phyloP scores from a whole-genome alignment of 2,888 invertebrate genomes.

The Limnephilus lunatus region DNA sequence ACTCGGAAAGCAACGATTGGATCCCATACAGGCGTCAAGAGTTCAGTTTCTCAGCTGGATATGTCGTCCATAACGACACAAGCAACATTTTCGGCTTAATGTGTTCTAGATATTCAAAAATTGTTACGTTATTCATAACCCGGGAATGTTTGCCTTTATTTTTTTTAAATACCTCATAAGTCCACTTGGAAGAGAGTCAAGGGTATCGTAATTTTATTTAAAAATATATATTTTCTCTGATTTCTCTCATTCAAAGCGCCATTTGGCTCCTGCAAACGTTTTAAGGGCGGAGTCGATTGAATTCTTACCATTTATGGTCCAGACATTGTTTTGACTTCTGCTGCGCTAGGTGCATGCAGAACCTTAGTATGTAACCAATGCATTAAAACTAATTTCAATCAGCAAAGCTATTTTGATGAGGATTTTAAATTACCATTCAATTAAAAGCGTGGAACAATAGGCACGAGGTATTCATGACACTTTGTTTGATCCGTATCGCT shows the following conservation, averaged over 20 bases:
- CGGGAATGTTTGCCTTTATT: too few relatives aligned
- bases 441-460: slow-evolving; percentile 39
- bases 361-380: background rate
- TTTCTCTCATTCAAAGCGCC: background rate
- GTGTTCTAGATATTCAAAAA: too few relatives aligned
- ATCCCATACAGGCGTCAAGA: too few relatives aligned
- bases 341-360: background rate
- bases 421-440: slow-evolving; percentile 34
- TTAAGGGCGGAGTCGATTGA: background rate
- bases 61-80: too few relatives aligned
- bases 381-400: background rate
- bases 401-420: slow-evolving; percentile 23
- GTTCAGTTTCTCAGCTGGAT: too few relatives aligned
- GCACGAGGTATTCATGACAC: slow-evolving; percentile 44
- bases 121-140: too few relatives aligned
- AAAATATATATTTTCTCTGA: too few relatives aligned
- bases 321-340: background rate
- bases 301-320: background rate
- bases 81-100: too few relatives aligned
- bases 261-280: background rate
- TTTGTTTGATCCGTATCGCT: slow-evolving; percentile 30
- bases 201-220: background rate
- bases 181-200: background rate
- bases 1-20: too few relatives aligned
- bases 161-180: background rate